phyloP scores from a whole-genome alignment of 2,888 invertebrate genomes.

The Tetranychus truncatus region DNA sequence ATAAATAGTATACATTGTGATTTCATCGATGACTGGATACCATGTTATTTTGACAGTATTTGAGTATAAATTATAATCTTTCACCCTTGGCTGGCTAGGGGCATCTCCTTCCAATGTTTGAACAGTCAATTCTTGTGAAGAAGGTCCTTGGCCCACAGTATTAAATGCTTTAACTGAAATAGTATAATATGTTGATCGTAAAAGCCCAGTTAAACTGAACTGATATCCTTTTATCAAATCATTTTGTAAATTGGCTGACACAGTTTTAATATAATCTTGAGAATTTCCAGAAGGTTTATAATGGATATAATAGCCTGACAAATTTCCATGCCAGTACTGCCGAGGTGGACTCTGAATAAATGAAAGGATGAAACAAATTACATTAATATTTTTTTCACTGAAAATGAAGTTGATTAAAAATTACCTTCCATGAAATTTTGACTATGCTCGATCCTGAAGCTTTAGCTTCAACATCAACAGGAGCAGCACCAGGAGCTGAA shows the following conservation, averaged over 20 bases:
- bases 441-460: constrained; percentile 24
- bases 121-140: constrained; percentile 24
- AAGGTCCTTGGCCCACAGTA: constrained; percentile 24
- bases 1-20: neutral
- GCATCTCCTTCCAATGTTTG: constrained; percentile 23
- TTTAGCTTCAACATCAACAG: constrained; percentile 25
- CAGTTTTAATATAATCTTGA: constrained; percentile 25
- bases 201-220: constrained; percentile 24
- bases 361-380: neutral
- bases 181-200: constrained; percentile 24
- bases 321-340: constrained; percentile 27
- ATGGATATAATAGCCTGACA: constrained; percentile 27
- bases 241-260: constrained; percentile 18
- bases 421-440: constrained; percentile 25
- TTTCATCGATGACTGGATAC: neutral
- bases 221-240: constrained; percentile 15
- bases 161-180: constrained; percentile 25
- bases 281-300: constrained; percentile 23
- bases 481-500: constrained; percentile 24
- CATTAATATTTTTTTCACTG: neutral
- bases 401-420: neutral
- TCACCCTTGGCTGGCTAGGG: neutral
- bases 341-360: constrained; percentile 22
- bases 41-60: neutral
- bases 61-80: neutral